phyloP scores from a whole-genome alignment of 2,888 invertebrate species.

The Leucania comma region DNA sequence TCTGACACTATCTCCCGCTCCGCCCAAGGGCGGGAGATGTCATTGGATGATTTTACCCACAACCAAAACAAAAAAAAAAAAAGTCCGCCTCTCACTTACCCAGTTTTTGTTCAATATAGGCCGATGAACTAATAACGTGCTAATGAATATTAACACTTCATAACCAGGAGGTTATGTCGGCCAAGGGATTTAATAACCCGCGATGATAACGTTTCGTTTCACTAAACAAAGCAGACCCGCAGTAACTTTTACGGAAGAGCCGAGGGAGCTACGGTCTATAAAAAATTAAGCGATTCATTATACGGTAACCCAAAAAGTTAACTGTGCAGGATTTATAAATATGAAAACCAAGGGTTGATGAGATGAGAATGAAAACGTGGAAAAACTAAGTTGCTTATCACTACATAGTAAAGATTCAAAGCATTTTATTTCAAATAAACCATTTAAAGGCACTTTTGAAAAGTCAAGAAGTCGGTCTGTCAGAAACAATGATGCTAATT shows the following conservation, averaged over 20 bases:
- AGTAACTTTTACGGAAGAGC: conserved; percentile 5
- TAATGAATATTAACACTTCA: conserved; percentile 36
- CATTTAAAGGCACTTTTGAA: too few relatives aligned
- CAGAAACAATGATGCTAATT: too few relatives aligned
- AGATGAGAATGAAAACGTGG: neutral
- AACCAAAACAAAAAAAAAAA: too few relatives aligned
- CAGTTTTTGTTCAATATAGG: neutral
- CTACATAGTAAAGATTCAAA: too few relatives aligned
- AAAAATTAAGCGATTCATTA: conserved; percentile 32
- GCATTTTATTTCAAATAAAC: too few relatives aligned
- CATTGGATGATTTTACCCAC: too few relatives aligned
- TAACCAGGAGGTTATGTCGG: conserved; percentile 18
- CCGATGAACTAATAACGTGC: neutral
- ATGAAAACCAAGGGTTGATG: conserved; percentile 6
- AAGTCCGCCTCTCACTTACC: neutral
- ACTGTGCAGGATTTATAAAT: conserved; percentile 24
- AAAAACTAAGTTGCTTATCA: too few relatives aligned
- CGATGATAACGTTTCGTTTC: conserved; percentile 23
- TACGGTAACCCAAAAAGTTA: conserved; percentile 24
- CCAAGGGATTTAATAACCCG: conserved; percentile 28
- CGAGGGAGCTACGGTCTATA: conserved; percentile 14
- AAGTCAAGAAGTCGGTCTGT: too few relatives aligned
- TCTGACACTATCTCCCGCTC: too few relatives aligned
- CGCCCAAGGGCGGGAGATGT: too few relatives aligned
- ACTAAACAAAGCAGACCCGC: conserved; percentile 14